Evolutionary conservation across 2,797 vertebrate species (phyloP).

Genomic region (Sebastes aleutianus): DNA sequence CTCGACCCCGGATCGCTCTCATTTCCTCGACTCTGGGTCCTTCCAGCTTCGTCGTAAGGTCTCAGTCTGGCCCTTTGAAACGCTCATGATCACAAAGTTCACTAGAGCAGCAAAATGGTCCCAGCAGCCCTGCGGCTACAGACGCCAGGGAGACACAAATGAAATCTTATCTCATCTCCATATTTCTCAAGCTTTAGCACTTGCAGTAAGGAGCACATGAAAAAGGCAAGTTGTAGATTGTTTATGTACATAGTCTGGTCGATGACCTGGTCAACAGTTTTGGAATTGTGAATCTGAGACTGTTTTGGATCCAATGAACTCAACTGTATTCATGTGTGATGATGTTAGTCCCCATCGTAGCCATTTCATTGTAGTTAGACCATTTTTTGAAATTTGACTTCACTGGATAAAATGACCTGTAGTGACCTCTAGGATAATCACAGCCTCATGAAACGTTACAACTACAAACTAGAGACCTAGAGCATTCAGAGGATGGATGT

Average conservation of each 20-base stretch:
- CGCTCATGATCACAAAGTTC: conserved; percentile 59
- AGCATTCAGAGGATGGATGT: too few relatives aligned
- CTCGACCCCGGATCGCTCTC: conserved; percentile 49
- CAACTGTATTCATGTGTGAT: too few relatives aligned
- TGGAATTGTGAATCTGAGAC: too few relatives aligned
- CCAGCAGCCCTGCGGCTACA: conserved; percentile 17
- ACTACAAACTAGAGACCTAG: rapidly evolving
- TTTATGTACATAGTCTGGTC: background rate
- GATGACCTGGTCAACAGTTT: background rate
- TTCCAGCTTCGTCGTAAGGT: conserved; percentile 25
- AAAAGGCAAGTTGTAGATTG: background rate
- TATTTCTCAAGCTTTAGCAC: background rate
- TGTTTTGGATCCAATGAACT: too few relatives aligned
- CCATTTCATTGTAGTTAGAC: too few relatives aligned
- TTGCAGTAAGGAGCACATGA: background rate
- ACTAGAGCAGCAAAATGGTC: conserved; percentile 51
- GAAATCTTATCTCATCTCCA: conserved; percentile 1
- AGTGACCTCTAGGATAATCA: too few relatives aligned
- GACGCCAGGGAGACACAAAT: background rate
- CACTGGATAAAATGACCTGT: too few relatives aligned
- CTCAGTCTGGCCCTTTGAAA: conserved; percentile 47
- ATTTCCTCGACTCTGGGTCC: conserved; percentile 50
- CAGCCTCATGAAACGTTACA: too few relatives aligned
- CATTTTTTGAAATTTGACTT: too few relatives aligned
- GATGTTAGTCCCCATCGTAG: too few relatives aligned